These are phyloP conservation scores for Macaria notata DNA, from an alignment of 2,888 invertebrate genomes.

Conservation along the genomic window DNA sequence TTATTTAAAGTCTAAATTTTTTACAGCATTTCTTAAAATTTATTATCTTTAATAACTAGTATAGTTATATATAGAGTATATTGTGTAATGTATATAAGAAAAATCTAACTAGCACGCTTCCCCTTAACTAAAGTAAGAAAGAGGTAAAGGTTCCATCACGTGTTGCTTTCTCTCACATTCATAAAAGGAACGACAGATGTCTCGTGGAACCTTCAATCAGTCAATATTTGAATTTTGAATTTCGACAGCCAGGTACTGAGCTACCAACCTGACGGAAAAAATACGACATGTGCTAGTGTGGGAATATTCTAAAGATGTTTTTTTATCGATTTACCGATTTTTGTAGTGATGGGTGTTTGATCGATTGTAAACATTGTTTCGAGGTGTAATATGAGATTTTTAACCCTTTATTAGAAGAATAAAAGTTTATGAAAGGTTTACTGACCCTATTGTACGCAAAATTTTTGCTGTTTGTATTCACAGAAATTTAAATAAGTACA, in stretches of 20 bases:
- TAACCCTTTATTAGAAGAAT: too few relatives aligned
- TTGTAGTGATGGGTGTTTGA: background rate
- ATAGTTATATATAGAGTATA: too few relatives aligned
- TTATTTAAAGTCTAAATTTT: too few relatives aligned
- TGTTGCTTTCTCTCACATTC: conserved; percentile 57
- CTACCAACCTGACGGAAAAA: conserved; percentile 32
- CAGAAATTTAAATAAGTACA: too few relatives aligned
- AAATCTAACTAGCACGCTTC: too few relatives aligned
- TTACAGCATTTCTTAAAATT: too few relatives aligned
- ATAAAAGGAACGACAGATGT: conserved; percentile 67
- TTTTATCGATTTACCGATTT: conserved; percentile 24
- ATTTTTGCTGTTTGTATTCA: too few relatives aligned
- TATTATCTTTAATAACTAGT: too few relatives aligned
- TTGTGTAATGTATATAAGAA: too few relatives aligned
- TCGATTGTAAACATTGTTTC: background rate
- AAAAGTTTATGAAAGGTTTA: too few relatives aligned
- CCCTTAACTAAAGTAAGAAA: background rate
- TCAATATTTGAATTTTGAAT: conserved; percentile 80
- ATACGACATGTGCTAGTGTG: conserved; percentile 49
- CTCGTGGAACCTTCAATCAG: conserved; percentile 76
- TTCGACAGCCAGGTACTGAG: conserved; percentile 44
- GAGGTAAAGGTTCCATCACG: conserved; percentile 42
- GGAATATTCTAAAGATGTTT: conserved; percentile 37
- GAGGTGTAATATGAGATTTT: too few relatives aligned
- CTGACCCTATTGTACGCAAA: too few relatives aligned